A percentile compares a stretch with the other conserved stretches of the same genome.
phyloP scores from a whole-genome alignment of 2,888 invertebrate genomes.

The Sylvicola cinctus region DNA sequence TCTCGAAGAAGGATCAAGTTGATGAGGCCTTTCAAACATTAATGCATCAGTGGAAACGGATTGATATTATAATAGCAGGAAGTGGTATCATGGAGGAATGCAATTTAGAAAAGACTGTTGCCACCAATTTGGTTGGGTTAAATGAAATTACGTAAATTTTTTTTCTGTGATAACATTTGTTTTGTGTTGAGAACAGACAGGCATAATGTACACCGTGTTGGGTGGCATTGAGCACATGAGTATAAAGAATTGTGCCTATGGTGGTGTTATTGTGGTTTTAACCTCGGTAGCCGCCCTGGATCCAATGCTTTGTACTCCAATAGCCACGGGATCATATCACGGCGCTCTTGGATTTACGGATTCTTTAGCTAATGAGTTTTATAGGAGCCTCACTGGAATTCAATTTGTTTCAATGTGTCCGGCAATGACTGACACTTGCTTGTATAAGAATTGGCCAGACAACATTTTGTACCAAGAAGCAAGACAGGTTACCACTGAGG shows the following conservation, averaged over 20 bases:
- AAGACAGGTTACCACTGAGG: no score
- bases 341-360: constrained; percentile 23
- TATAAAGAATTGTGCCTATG: constrained; percentile 19
- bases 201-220: constrained; percentile 16
- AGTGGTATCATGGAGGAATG: no score
- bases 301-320: constrained; percentile 14
- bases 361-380: constrained; percentile 13
- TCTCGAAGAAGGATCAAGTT: background rate
- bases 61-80: no score
- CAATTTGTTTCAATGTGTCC: constrained; percentile 4
- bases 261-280: constrained; percentile 23
- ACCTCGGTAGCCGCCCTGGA: constrained; percentile 18
- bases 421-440: constrained; percentile 1
- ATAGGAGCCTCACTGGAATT: constrained; percentile 2
- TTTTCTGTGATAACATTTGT: no score
- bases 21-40: background rate
- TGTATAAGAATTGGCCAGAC: no score
- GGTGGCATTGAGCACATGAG: constrained; percentile 23
- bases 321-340: constrained; percentile 21
- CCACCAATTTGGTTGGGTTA: no score
- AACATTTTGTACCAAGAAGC: no score
- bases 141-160: no score
- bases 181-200: no score
- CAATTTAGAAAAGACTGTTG: no score
- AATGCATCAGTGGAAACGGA: no score